These are phyloP conservation scores for Rotaria macrura DNA, from an alignment of 2,888 invertebrate species.

Conservation along the genomic window DNA sequence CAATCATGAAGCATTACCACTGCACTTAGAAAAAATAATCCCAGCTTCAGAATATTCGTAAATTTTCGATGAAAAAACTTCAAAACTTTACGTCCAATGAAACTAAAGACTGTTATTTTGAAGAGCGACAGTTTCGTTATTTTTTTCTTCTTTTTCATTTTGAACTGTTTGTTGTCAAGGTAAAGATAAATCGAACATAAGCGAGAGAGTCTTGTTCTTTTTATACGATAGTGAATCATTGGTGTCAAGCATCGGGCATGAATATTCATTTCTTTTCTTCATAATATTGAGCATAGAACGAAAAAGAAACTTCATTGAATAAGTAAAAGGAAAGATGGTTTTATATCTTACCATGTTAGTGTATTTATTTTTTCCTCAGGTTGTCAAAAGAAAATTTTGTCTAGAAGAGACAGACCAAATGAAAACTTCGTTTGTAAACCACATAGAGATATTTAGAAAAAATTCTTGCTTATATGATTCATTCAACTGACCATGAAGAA, in stretches of 20 bases:
- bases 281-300: neutral
- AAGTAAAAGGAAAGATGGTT: no score
- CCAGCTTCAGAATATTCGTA: no score
- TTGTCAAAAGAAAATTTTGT: no score
- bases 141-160: neutral
- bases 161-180: neutral
- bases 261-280: neutral
- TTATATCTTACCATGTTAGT: no score
- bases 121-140: neutral
- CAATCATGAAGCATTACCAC: no score
- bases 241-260: neutral
- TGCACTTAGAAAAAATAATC: neutral
- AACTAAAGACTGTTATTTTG: neutral
- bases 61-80: neutral
- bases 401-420: no score
- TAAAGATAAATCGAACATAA: neutral
- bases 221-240: neutral
- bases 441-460: no score
- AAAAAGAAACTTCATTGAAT: neutral
- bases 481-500: no score
- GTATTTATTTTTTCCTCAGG: no score
- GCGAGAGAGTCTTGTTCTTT: neutral
- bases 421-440: no score
- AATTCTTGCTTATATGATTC: no score
- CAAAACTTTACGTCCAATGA: neutral